Conservation (phyloP, 2,888 invertebrate species). For the Elegia similella region DNA sequence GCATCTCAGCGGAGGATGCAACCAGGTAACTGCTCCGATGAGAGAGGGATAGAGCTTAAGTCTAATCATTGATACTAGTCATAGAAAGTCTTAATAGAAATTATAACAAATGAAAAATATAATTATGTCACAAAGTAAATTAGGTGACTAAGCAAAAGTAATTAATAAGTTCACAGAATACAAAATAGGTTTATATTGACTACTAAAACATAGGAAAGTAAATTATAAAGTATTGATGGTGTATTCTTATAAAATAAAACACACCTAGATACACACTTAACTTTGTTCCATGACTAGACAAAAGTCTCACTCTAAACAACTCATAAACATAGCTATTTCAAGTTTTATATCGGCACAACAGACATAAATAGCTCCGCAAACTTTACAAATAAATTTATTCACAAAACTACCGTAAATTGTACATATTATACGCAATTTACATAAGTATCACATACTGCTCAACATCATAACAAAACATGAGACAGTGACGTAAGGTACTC, state of each 20-base stretch:
- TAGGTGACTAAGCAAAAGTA: too few species aligned
- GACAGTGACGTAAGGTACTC: slow-evolving; percentile 27
- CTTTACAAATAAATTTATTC: neutral
- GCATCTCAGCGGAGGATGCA: too few species aligned
- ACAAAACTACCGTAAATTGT: neutral
- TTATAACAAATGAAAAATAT: too few species aligned
- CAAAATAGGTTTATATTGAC: too few species aligned
- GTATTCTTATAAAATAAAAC: neutral
- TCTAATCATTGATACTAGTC: too few species aligned
- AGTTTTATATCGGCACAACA: neutral
- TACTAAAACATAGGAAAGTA: too few species aligned
- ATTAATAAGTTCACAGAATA: too few species aligned
- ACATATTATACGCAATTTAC: neutral
- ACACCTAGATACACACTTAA: neutral
- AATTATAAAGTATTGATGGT: too few species aligned
- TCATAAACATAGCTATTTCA: neutral
- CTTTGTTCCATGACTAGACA: neutral
- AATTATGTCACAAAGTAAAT: too few species aligned
- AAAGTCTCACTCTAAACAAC: neutral
- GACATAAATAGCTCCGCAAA: neutral
- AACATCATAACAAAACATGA: slow-evolving; percentile 1
- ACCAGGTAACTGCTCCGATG: too few species aligned
- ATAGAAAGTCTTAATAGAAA: too few species aligned
- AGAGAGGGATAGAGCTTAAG: too few species aligned
- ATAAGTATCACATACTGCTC: neutral